Evolutionary conservation across 1,140 invertebrate genomes (phyloP), one percentile per base, ranked within the genome.

Genomic region (Lethrus apterus): DNA sequence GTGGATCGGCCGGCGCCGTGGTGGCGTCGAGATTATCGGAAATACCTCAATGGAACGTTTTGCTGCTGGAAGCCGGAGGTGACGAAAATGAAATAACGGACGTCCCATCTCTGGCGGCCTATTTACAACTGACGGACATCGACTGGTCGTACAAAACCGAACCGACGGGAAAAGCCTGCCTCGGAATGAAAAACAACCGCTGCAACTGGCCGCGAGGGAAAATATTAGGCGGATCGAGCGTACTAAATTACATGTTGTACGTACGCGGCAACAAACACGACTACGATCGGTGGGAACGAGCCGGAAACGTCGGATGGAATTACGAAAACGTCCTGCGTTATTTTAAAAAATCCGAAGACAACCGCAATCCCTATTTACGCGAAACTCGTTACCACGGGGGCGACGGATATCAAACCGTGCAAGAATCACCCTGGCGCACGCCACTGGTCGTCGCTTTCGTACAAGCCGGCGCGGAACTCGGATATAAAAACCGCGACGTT

Each of bases 171-270:
- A 79, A 78, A 48, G 83, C 88, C 0, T 90, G 88, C 54, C 68
- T 89, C 32, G 64, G 64, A 2, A 80, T 80, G 73, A 81, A 82
- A 53, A 79, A 80, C 34, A 78, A 79, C 31, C 72, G 83, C 23
- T 90, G 86, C 64, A 89, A 86, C 57, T 90, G 86, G 86, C 85
- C 88, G 0, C 66, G 86, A 26, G 87, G 86, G 8, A 90, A 88
- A 60, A 84, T 89, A 0, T 68, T 92, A 0, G 93, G 93, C 1
- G 93, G 93, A 0, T 91, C 87, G 1, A 89, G 85, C 32, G 88
- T 90, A 0, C 70, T 97, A 0, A 97, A 98, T 63, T 95, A 94
- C 56, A 95, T 98, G 93, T 76, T 95, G 0, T 97, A 97, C 64
- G 89, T 93, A 0, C 70, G 93, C 50, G 93, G 85, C 33, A 86